Percentiles rank a stretch among this genome's conserved stretches.
Evolutionary conservation across 2,888 invertebrate genomes (phyloP).

Genomic region (Cerastoderma edule): DNA sequence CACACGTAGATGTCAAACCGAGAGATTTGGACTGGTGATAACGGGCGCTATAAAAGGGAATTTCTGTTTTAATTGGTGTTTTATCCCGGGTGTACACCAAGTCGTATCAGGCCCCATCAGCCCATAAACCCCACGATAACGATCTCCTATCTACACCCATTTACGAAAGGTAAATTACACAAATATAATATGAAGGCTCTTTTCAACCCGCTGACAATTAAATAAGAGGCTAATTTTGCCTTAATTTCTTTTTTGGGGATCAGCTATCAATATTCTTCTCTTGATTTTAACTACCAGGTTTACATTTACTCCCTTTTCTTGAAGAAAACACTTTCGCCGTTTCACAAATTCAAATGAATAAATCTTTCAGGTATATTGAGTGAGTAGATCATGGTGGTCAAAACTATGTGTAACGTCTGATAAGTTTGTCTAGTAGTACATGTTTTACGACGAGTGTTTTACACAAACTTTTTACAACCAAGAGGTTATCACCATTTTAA

Average conservation of each 20-base stretch:
- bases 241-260: background rate
- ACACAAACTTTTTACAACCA: too few species aligned
- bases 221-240: slow-evolving; percentile 21
- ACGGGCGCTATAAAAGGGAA: slow-evolving; percentile 38
- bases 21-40: slow-evolving; percentile 42
- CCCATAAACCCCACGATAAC: slow-evolving; percentile 29
- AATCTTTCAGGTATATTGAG: too few species aligned
- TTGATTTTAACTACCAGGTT: too few species aligned
- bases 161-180: slow-evolving; percentile 62
- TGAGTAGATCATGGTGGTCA: too few species aligned
- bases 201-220: slow-evolving; percentile 45
- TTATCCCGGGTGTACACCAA: slow-evolving; percentile 24
- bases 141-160: slow-evolving; percentile 57
- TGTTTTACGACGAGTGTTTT: too few species aligned
- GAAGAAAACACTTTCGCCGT: too few species aligned
- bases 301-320: too few species aligned
- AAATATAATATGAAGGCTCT: slow-evolving; percentile 57
- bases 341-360: too few species aligned
- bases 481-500: too few species aligned
- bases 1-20: slow-evolving; percentile 43
- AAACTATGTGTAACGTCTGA: too few species aligned
- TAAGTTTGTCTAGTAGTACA: too few species aligned
- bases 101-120: slow-evolving; percentile 25
- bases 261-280: too few species aligned
- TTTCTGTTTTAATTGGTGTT: slow-evolving; percentile 54